phyloP scores from a whole-genome alignment of 2,888 invertebrate genomes.

The Lasioglossum calceatum region DNA sequence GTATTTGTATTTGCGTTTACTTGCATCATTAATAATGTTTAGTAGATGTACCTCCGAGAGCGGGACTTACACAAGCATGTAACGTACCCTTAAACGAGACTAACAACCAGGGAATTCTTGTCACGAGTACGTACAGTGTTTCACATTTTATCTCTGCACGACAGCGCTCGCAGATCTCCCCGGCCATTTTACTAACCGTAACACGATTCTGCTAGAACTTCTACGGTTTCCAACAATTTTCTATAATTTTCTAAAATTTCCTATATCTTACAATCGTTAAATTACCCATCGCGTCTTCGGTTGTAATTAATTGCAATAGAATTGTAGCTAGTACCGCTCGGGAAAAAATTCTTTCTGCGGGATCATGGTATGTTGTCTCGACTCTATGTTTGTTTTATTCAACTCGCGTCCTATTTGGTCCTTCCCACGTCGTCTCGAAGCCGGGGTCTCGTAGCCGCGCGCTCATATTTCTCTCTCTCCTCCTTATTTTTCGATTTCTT shows the following conservation, averaged over 20 bases:
- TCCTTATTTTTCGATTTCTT: constrained; percentile 14
- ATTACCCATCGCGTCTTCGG: not conserved
- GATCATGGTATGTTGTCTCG: not conserved
- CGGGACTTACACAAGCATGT: not conserved
- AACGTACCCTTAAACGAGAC: constrained; percentile 38
- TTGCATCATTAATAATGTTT: not conserved
- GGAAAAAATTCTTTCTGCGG: not conserved
- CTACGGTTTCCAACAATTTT: not conserved
- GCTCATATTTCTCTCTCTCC: constrained; percentile 12
- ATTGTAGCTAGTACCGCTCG: not conserved
- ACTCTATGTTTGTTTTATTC: constrained; percentile 1
- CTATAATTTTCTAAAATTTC: not conserved
- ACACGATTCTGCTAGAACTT: not conserved
- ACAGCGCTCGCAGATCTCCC: constrained; percentile 33
- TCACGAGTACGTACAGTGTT: constrained; percentile 46
- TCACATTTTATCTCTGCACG: constrained; percentile 52
- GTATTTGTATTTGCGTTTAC: not conserved
- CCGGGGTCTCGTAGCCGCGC: not conserved
- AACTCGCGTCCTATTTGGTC: not conserved
- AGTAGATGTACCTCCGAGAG: constrained; percentile 5
- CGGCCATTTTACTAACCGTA: not conserved
- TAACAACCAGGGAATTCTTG: constrained; percentile 46
- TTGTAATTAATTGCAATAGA: not conserved
- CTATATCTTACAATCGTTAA: too few species aligned
- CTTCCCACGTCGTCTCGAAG: not conserved